These are phyloP conservation scores for Gymnocheta viridis DNA, from an alignment of 2,888 invertebrate species.

Conservation along the genomic window DNA sequence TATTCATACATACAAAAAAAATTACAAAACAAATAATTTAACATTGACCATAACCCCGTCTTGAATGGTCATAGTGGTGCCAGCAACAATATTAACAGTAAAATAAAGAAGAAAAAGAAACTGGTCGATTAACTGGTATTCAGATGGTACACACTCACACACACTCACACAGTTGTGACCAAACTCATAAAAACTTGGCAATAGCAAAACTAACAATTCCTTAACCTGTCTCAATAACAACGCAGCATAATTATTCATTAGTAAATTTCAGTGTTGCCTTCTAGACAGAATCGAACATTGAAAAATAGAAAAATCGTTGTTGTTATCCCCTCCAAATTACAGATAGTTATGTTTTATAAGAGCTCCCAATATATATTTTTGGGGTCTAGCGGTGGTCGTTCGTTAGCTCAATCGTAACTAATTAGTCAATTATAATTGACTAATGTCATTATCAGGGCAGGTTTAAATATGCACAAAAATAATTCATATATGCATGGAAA, in stretches of 20 bases:
- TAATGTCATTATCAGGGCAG: too few species aligned
- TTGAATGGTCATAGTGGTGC: neutral
- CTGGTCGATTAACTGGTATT: neutral
- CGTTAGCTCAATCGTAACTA: too few species aligned
- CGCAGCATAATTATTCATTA: neutral
- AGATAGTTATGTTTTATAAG: too few species aligned
- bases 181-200: slow-evolving; percentile 34
- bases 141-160: slow-evolving; percentile 6
- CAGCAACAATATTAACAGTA: neutral
- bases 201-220: neutral
- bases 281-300: neutral
- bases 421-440: too few species aligned
- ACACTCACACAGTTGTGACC: slow-evolving; percentile 1
- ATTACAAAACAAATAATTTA: slow-evolving; percentile 18
- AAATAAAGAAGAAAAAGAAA: slow-evolving; percentile 3
- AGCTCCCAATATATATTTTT: too few species aligned
- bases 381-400: too few species aligned
- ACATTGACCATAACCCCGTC: slow-evolving; percentile 61
- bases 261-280: neutral
- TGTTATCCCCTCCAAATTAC: too few species aligned
- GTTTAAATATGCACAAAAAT: too few species aligned
- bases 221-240: neutral
- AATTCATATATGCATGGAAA: too few species aligned
- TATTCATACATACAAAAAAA: neutral
- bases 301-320: too few species aligned